Evolutionary conservation across 2,888 invertebrate genomes (phyloP), one percentile per base, ranked within the genome.

Genomic region (Calameuta pallipes): DNA sequence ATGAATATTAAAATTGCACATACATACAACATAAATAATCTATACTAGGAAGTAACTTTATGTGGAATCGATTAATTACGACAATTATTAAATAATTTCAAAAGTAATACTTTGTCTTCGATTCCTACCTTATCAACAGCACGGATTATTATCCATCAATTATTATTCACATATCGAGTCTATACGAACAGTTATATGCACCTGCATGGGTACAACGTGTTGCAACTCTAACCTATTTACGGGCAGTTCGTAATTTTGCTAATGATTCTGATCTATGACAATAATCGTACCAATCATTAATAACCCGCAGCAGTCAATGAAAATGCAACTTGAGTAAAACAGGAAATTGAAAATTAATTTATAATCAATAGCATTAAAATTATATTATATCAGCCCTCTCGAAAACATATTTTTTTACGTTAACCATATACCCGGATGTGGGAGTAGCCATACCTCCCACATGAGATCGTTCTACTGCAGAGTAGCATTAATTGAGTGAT

Each of bases 401-500:
- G 23, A 56, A 56, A 56, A 56, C 9, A 56, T 56, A 23, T 56
- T 56, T 56, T 56, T 56, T 56, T 3, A 1, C 56, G 23, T 56
- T 56, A 56, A 23, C 56, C 56, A 23, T 9, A 23, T 9, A 56
- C 56, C 23, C 56, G 56, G 23, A 56, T 56, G 23, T 56, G 56
- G 56, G 56, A 23, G 56, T 56, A 56, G 56, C 56, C 56, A 23
- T 56, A 23, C 23, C 9, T 23, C 9, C 56, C 56, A 56, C 56
- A 23, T 56, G 0, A 23, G 23, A 56, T 23, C 4, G 15, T 15
- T 34, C 30, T 23, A 34, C 30, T n/a, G 75, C 13, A 34, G 68
- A 76, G 74, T 36, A 77, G 74, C 77, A 30, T 78, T 79, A 77
- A 79, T 80, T 77, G 77, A 80, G 77, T 73, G 78, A 80, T 80